Conservation (phyloP, 2,113 vertebrate genomes). For the Orthonyx spaldingii region DNA sequence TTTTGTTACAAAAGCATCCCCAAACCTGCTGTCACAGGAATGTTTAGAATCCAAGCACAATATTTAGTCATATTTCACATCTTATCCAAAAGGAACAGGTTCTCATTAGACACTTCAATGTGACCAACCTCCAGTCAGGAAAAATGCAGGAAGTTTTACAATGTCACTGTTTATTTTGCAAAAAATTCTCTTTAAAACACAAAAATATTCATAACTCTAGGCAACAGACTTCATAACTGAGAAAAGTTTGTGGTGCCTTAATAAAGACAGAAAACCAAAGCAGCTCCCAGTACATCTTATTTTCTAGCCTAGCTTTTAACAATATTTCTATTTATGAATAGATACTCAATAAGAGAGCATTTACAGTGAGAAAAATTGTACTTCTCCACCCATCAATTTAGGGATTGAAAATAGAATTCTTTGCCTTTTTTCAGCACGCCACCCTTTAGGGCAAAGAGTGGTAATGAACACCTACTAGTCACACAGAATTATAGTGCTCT, state of each 20-base stretch:
- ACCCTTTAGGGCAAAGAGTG: slow-evolving; percentile 83
- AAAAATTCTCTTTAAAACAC: slow-evolving; percentile 52
- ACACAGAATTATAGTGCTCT: slow-evolving; percentile 86
- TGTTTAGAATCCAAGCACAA: slow-evolving; percentile 50
- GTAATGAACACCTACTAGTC: slow-evolving; percentile 87
- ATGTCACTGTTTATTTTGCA: slow-evolving; percentile 51
- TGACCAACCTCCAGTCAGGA: slow-evolving; percentile 33
- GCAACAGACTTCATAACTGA: background rate
- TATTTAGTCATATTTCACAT: slow-evolving; percentile 63
- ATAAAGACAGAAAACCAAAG: slow-evolving; percentile 36
- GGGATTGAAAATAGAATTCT: slow-evolving; percentile 68
- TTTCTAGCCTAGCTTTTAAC: slow-evolving; percentile 15
- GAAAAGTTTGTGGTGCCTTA: background rate
- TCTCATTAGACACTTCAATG: slow-evolving; percentile 62
- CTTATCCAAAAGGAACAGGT: slow-evolving; percentile 43
- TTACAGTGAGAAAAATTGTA: slow-evolving; percentile 61
- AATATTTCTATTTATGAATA: slow-evolving; percentile 63
- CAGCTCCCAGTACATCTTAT: background rate
- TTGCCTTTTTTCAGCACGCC: slow-evolving; percentile 82
- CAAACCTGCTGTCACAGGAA: background rate
- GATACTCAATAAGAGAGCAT: slow-evolving; percentile 55
- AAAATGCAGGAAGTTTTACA: slow-evolving; percentile 58
- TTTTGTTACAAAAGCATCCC: slow-evolving; percentile 56
- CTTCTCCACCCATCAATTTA: slow-evolving; percentile 58
- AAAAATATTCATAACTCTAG: slow-evolving; percentile 10